Conservation (phyloP, 2,797 vertebrate genomes). For the Australoheros facetus region DNA sequence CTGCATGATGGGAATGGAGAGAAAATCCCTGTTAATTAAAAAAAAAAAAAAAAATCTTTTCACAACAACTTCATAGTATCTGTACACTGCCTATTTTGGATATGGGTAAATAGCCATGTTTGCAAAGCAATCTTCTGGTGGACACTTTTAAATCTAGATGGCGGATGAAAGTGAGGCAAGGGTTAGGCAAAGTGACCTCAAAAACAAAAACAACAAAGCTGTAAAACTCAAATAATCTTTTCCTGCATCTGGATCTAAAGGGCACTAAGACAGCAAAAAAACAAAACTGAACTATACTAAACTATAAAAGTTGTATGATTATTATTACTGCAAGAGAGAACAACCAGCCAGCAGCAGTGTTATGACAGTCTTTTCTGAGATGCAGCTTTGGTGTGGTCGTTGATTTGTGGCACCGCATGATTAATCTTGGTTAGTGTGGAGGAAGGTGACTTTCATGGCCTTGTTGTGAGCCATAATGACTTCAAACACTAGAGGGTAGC, state of each 20-base stretch:
- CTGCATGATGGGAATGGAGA: background rate
- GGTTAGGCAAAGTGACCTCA: background rate
- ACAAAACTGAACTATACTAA: background rate
- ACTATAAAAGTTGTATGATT: background rate
- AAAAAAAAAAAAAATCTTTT: background rate
- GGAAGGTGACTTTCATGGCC: constrained; percentile 9
- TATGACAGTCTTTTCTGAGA: constrained; percentile 27
- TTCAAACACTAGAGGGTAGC: constrained; percentile 78
- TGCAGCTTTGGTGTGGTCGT: constrained; percentile 14
- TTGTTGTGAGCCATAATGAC: constrained; percentile 25
- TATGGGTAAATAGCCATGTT: constrained; percentile 44
- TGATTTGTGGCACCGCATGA: constrained; percentile 27
- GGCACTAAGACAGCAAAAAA: background rate
- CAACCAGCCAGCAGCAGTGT: background rate
- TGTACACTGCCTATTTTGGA: constrained; percentile 44
- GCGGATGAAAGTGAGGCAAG: constrained; percentile 29
- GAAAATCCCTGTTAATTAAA: background rate
- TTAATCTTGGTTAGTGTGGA: constrained; percentile 29
- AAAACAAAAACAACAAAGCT: background rate
- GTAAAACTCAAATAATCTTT: constrained; percentile 1
- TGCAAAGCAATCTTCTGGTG: constrained; percentile 53
- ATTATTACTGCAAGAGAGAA: background rate
- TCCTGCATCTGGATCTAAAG: constrained; percentile 1
- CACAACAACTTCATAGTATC: constrained; percentile 17
- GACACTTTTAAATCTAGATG: constrained; percentile 22